Evolutionary conservation across 2,888 invertebrate genomes (phyloP).

Genomic region (Morpho achilles): DNA sequence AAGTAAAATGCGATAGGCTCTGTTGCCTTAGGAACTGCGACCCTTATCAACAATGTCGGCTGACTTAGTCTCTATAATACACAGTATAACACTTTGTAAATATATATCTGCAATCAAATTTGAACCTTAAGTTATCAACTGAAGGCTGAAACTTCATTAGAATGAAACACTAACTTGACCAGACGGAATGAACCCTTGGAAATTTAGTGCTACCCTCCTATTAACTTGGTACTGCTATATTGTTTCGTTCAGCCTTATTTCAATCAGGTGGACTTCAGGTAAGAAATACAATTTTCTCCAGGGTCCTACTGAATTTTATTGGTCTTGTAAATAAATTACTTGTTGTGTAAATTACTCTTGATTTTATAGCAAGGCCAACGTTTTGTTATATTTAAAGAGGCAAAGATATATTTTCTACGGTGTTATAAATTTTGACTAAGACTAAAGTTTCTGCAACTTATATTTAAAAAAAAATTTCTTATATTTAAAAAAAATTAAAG

Average conservation of each 20-base stretch:
- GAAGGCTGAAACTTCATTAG: constrained; percentile 27
- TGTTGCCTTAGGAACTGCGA: constrained; percentile 63
- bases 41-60: constrained; percentile 70
- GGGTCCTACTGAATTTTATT: constrained; percentile 24
- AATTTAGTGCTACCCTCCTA: constrained; percentile 59
- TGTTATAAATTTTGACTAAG: too few relatives aligned
- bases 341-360: constrained; percentile 7
- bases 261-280: constrained; percentile 46
- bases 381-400: neutral
- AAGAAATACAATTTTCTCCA: constrained; percentile 21
- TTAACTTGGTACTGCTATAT: constrained; percentile 60
- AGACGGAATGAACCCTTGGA: constrained; percentile 30
- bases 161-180: constrained; percentile 28
- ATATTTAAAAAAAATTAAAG: too few relatives aligned
- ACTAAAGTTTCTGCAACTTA: too few relatives aligned
- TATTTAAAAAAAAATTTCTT: too few relatives aligned
- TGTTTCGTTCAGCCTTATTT: constrained; percentile 61
- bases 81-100: constrained; percentile 49
- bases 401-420: too few relatives aligned
- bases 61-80: constrained; percentile 58
- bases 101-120: constrained; percentile 28
- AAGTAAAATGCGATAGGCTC: constrained; percentile 58
- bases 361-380: constrained; percentile 1
- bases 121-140: constrained; percentile 25
- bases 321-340: constrained; percentile 19